Percentiles rank a stretch among this genome's conserved stretches.
These are phyloP conservation scores for Tichodroma muraria DNA, from an alignment of 2,113 vertebrate species.

Conservation along the genomic window DNA sequence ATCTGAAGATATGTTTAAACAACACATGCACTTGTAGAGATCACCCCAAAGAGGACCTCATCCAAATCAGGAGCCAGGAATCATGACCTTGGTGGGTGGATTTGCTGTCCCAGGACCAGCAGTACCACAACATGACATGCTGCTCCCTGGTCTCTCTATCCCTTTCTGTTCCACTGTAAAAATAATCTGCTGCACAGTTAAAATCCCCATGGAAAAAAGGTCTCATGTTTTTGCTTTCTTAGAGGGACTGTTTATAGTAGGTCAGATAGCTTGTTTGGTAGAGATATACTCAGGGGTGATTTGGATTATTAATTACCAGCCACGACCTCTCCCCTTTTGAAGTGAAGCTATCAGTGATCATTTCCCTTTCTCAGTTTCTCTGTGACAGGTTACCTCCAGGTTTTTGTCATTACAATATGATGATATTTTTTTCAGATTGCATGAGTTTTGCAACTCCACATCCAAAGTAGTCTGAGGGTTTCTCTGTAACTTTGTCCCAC, in stretches of 20 bases:
- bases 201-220: background rate
- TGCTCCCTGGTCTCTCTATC: background rate
- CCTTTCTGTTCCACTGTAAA: background rate
- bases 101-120: background rate
- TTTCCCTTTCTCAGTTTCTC: background rate
- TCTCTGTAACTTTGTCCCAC: background rate
- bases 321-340: background rate
- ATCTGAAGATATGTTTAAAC: background rate
- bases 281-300: background rate
- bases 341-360: background rate
- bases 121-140: accelerated
- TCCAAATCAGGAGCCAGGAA: background rate
- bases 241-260: background rate
- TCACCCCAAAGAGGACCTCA: background rate
- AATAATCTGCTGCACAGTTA: background rate
- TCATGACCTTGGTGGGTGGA: too few species aligned
- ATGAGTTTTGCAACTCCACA: background rate
- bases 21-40: background rate
- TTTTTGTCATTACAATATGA: background rate
- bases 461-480: background rate
- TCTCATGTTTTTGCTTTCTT: accelerated
- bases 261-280: background rate
- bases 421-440: background rate
- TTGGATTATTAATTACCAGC: background rate
- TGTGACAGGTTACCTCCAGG: background rate